Conservation (phyloP, 2,797 vertebrate genomes). For the Propithecus perrieri region DNA sequence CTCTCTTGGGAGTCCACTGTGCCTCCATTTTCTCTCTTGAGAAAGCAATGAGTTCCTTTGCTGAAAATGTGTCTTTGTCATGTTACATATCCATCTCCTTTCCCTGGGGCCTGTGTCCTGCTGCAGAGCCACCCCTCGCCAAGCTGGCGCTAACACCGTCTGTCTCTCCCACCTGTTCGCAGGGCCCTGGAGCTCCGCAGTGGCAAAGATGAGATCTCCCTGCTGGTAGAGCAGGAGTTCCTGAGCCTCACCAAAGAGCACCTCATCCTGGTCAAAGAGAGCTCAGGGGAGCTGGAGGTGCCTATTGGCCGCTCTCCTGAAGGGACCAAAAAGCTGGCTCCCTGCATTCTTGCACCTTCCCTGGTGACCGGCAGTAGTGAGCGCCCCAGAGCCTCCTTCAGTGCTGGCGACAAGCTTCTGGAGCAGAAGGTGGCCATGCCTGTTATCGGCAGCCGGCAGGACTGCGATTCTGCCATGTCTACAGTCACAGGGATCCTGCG, state of each 20-base stretch:
- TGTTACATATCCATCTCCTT: rapidly evolving
- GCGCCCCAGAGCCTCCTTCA: background rate
- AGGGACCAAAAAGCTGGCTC: background rate
- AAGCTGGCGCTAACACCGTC: rapidly evolving
- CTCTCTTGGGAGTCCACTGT: background rate
- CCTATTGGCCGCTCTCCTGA: background rate
- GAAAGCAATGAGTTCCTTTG: background rate
- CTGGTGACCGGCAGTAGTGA: constrained; percentile 17
- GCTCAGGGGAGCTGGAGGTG: constrained; percentile 37
- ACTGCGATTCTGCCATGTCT: constrained; percentile 74
- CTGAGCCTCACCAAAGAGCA: constrained; percentile 80
- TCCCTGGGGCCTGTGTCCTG: background rate
- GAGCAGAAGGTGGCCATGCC: constrained; percentile 68
- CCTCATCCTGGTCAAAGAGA: constrained; percentile 74
- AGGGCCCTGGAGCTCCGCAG: constrained; percentile 63
- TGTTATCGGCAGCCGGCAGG: constrained; percentile 41
- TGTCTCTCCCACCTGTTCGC: constrained; percentile 36
- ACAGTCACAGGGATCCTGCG: constrained; percentile 23
- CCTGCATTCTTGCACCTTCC: background rate
- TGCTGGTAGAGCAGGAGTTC: constrained; percentile 83
- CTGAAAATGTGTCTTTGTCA: background rate
- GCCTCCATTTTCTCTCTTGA: background rate
- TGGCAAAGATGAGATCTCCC: constrained; percentile 78
- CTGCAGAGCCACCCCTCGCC: background rate
- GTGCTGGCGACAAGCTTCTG: constrained; percentile 21